Evolutionary conservation across 2,113 vertebrate species (phyloP).

Genomic region (Thymallus thymallus): DNA sequence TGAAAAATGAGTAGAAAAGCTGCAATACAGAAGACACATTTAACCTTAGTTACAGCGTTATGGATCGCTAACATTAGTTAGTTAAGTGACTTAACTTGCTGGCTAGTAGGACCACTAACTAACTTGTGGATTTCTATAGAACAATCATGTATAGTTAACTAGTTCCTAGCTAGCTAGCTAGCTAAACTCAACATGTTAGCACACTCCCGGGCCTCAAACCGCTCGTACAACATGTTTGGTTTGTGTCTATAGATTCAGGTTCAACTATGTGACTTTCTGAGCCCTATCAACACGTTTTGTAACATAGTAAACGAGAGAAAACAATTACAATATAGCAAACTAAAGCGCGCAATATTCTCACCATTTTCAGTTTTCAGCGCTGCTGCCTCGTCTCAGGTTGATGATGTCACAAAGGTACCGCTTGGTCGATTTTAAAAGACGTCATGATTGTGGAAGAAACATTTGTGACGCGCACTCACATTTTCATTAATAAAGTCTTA

Average conservation of each 20-base stretch:
- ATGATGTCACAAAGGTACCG: slow-evolving; percentile 30
- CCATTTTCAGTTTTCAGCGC: slow-evolving; percentile 59
- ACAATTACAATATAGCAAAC: not conserved
- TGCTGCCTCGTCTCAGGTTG: slow-evolving; percentile 31
- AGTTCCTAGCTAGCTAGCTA: too few species aligned
- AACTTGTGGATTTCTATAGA: too few species aligned
- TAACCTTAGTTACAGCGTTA: too few species aligned
- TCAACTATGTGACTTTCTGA: not conserved
- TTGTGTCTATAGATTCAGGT: not conserved
- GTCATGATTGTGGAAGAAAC: slow-evolving; percentile 14
- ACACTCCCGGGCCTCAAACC: too few species aligned
- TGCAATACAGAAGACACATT: slow-evolving; percentile 39
- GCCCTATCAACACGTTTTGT: not conserved
- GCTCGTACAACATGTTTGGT: not conserved
- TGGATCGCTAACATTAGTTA: too few species aligned
- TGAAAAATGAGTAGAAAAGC: slow-evolving; percentile 96
- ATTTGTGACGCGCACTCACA: not conserved
- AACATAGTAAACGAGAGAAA: not conserved
- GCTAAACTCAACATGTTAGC: too few species aligned
- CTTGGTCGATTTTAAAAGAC: fast-evolving
- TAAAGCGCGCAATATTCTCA: slow-evolving; percentile 12
- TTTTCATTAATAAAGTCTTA: too few species aligned
- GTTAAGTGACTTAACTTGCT: too few species aligned
- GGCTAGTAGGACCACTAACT: too few species aligned
- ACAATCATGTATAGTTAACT: too few species aligned